Evolutionary conservation across 2,113 vertebrate species (phyloP), one percentile per base, ranked within the genome.

Genomic region (Carollia perspicillata): DNA sequence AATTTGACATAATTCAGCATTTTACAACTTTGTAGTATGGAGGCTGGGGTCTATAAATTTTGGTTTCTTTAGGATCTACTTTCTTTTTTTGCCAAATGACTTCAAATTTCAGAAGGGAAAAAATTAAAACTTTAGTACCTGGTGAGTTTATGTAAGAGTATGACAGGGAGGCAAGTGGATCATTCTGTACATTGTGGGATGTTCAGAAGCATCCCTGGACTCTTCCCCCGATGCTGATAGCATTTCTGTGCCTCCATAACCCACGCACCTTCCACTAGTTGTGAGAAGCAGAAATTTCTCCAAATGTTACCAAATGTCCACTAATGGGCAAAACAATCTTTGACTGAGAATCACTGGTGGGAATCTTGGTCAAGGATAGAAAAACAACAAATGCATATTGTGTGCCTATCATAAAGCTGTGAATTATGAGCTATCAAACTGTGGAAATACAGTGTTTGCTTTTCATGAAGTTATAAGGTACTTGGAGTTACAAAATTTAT

Each of bases 131-230:
- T 89, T 96, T 95, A 98, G 93, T 90, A 97, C 94, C 83, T 37
- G 96, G 93, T 97, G 95, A 98, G 96, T 98, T 98, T 97, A 97
- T 5, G 40, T 96, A n/a, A 44, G 68, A 14, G 17, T 97, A 91
- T 90, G 95, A 97, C 93, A 96, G 97, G 95, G 97, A 98, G 95
- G 95, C 96, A 96, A 98, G 97, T 97, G 16, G 40, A 8, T 55
- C 16, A 14, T 84, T 20, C 44, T 66, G 13, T 53, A 37, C 12
- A 33, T 3, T 53, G 6, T 11, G 8, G 2, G 26, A 26, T 55
- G 28, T 33, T 90, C 1, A 44, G 4, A 6, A 16, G 23, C 35
- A 47, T 26, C 12, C 9, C n/a, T 84, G 7, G 4, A 2, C 6
- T 66, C 47, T 79, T 42, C 17, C 10, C 9, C 12, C 72, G 12